phyloP scores from a whole-genome alignment of 1,140 invertebrate genomes.

The Halesus radiatus region DNA sequence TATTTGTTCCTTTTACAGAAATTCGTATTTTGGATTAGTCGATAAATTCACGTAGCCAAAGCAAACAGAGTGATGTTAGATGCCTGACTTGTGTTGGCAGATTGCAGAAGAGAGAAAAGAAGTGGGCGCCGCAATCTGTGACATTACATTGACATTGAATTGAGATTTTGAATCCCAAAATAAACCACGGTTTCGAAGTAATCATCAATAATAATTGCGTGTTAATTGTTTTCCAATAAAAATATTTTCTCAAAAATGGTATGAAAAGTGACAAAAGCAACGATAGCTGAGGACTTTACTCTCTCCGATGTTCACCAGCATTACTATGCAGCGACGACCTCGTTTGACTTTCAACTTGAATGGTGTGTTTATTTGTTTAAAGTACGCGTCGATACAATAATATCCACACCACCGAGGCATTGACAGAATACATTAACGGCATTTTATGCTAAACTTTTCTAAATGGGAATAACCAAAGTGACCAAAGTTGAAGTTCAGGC shows the following conservation, averaged over 20 bases:
- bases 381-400: neutral
- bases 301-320: neutral
- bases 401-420: neutral
- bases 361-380: constrained; percentile 2
- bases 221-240: neutral
- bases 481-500: neutral
- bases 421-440: constrained; percentile 6
- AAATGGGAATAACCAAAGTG: neutral
- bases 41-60: too few species aligned
- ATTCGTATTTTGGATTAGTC: too few species aligned
- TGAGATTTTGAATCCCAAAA: too few species aligned
- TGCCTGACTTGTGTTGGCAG: neutral
- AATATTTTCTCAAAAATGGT: neutral
- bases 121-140: neutral
- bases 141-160: constrained; percentile 38
- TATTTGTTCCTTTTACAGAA: neutral
- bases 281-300: neutral
- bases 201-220: neutral
- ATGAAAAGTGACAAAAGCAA: neutral
- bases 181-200: neutral
- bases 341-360: constrained; percentile 23
- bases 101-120: too few species aligned
- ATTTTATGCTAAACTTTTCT: constrained; percentile 2
- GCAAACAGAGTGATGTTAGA: too few species aligned
- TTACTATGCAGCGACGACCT: neutral